These are phyloP conservation scores for Cinara cedri DNA, from an alignment of 2,888 invertebrate genomes.

Conservation along the genomic window DNA sequence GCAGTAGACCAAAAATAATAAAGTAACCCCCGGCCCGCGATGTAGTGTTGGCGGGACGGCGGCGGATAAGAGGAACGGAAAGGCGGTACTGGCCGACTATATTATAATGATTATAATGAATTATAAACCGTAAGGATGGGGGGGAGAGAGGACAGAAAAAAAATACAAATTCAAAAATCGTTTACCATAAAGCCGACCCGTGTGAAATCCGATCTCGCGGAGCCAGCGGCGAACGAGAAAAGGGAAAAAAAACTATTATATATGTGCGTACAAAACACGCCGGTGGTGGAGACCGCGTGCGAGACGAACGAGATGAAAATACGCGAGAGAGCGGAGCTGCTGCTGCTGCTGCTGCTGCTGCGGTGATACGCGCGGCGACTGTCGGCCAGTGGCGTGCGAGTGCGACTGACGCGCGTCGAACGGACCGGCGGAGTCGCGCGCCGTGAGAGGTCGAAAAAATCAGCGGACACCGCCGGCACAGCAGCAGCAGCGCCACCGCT, in stretches of 20 bases:
- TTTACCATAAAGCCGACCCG: slow-evolving; percentile 21
- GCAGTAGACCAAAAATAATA: too few relatives aligned
- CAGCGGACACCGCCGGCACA: slow-evolving; percentile 9
- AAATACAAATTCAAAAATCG: not conserved
- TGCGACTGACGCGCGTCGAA: slow-evolving; percentile 52
- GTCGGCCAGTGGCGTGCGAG: slow-evolving; percentile 26
- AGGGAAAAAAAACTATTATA: too few relatives aligned
- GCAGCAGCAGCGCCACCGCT: slow-evolving; percentile 38
- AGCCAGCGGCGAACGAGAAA: not conserved
- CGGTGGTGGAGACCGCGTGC: too few relatives aligned
- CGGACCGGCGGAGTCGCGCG: slow-evolving; percentile 25
- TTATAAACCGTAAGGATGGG: too few relatives aligned
- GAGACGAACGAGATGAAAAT: not conserved
- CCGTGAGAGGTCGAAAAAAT: slow-evolving; percentile 24
- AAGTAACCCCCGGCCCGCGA: too few relatives aligned
- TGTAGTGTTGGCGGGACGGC: too few relatives aligned
- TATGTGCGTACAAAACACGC: too few relatives aligned
- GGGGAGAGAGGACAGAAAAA: too few relatives aligned
- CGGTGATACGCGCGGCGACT: not conserved
- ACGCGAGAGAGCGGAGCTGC: too few relatives aligned
- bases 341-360: too few relatives aligned
- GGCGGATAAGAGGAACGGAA: not conserved
- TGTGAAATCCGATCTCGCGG: slow-evolving; percentile 3
- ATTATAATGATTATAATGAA: too few relatives aligned
- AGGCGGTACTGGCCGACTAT: too few relatives aligned